Evolutionary conservation across 2,797 vertebrate species (phyloP), one percentile per base, ranked within the genome.

Genomic region (Karalla daura): DNA sequence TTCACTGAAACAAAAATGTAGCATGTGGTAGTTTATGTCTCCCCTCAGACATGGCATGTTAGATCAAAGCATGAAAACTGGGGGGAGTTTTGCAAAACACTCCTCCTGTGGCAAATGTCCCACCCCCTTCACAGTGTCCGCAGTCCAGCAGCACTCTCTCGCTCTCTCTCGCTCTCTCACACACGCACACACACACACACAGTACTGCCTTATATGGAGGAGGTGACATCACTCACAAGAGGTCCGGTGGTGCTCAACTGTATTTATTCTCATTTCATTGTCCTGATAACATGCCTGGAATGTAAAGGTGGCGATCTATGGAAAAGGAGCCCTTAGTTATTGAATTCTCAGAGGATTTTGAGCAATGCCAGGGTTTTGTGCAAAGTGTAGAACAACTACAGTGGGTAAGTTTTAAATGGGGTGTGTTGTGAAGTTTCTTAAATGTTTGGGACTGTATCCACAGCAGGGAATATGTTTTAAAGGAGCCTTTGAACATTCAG

Each of bases 221-320:
- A 84, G 76, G 90, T 95, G 92, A 94, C 92, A 93, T 94, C 94
- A 95, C 86, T 88, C 88, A 85, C 79, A 37, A 74, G 83, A 91
- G 73, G 90, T 93, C 88, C 79, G 67, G 66, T 88, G 80, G 68
- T 81, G 86, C 88, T 90, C 73, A 86, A 82, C 86, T 87, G 80
- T 86, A 91, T 90, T 90, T 91, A 88, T 90, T 90, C 93, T 94
- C 90, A 93, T 95, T 92, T 92, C 89, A 85, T 90, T 90, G 86
- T 92, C 81, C 75, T 86, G 81, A 90, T 91, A 89, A 89, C 87
- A 91, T 80, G 81, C 63, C 85, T 89, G 91, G 91, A 93, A 90
- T 89, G 88, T 78, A 74, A 91, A 52, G 69, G 84, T 78, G 77
- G 85, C 74, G 88, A 80, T 84, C 81, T 73, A 66, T 83, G 86